Evolutionary conservation across 2,113 vertebrate species (phyloP).

Genomic region (Stomatorhinus ivindoensis): DNA sequence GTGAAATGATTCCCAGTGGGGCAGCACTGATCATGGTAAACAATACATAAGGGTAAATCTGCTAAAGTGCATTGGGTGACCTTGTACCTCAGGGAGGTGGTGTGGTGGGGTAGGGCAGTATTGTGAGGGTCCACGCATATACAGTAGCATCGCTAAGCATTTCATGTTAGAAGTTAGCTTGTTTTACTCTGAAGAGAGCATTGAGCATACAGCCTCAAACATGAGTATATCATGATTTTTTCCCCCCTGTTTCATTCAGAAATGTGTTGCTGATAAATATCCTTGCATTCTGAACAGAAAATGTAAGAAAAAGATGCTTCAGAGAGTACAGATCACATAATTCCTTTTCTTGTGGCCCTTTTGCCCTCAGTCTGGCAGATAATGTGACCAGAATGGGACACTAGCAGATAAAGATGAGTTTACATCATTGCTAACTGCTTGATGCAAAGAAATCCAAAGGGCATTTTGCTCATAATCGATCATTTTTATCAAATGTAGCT

Average conservation of each 20-base stretch:
- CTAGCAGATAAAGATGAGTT: background rate
- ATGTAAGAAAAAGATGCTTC: background rate
- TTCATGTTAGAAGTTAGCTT: background rate
- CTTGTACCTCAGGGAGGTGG: background rate
- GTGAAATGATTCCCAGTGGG: background rate
- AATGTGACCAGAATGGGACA: background rate
- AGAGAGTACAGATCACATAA: background rate
- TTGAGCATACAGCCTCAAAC: background rate
- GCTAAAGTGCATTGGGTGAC: conserved; percentile 7
- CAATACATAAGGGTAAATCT: conserved; percentile 13
- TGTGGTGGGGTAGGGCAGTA: background rate
- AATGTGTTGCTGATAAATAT: background rate
- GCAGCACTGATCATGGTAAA: conserved; percentile 6
- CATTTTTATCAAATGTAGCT: background rate
- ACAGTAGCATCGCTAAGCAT: background rate
- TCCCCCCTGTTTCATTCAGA: background rate
- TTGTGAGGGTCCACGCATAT: background rate
- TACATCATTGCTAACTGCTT: background rate
- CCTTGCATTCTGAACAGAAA: background rate
- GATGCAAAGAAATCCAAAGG: background rate
- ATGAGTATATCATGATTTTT: background rate
- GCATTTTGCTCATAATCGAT: background rate
- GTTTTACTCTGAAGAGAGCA: background rate
- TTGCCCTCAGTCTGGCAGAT: background rate
- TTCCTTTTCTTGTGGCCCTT: background rate